These are phyloP conservation scores for Galbula dea DNA, from an alignment of 2,113 vertebrate species.

Conservation along the genomic window DNA sequence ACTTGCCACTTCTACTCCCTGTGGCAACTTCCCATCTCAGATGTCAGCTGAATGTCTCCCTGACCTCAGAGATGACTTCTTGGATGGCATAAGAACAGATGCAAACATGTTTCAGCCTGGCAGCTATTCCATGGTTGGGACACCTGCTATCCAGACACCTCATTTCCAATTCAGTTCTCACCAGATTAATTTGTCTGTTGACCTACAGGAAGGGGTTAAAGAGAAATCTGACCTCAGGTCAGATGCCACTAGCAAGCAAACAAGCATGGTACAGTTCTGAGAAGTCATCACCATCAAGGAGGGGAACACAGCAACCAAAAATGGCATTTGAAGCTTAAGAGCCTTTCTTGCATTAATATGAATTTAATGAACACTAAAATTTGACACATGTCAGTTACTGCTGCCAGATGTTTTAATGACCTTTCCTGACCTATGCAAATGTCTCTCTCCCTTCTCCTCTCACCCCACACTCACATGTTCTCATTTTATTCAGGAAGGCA, in stretches of 20 bases:
- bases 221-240: conserved; percentile 75
- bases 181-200: conserved; percentile 76
- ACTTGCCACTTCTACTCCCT: conserved; percentile 73
- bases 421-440: conserved; percentile 71
- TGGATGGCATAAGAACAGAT: conserved; percentile 71
- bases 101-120: conserved; percentile 75
- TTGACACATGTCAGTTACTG: conserved; percentile 66
- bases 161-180: conserved; percentile 77
- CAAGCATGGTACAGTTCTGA: conserved; percentile 66
- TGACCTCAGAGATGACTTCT: conserved; percentile 69
- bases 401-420: conserved; percentile 73
- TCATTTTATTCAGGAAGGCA: conserved; percentile 33
- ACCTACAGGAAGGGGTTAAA: conserved; percentile 84
- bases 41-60: conserved; percentile 72
- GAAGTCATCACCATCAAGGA: conserved; percentile 54
- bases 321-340: conserved; percentile 61
- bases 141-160: conserved; percentile 85
- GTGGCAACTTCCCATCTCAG: conserved; percentile 51
- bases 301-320: conserved; percentile 30
- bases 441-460: not conserved
- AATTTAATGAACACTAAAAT: conserved; percentile 75
- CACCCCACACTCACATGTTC: conserved; percentile 3
- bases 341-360: conserved; percentile 69
- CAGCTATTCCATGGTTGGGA: conserved; percentile 70
- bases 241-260: conserved; percentile 81